Percentiles rank a stretch among this genome's conserved stretches.
These are phyloP conservation scores for Eupeodes luniger DNA, from an alignment of 2,888 invertebrate species.

Conservation along the genomic window DNA sequence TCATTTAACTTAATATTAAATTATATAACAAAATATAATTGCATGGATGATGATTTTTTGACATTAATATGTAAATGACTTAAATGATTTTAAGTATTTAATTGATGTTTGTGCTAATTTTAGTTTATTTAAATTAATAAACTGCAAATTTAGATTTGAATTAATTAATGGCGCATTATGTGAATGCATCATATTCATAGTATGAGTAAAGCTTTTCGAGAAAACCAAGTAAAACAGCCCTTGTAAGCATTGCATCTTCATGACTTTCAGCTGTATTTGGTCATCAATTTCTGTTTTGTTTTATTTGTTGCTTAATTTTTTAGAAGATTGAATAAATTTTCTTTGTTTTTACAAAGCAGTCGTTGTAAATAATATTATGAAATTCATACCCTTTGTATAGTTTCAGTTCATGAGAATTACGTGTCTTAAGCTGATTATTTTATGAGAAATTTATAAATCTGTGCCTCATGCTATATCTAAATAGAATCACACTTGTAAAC, in stretches of 20 bases:
- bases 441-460: not conserved
- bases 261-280: not conserved
- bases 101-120: constrained; percentile 6
- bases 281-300: not conserved
- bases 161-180: not conserved
- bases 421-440: not conserved
- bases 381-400: not conserved
- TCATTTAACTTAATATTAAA: too few species aligned
- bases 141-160: not conserved
- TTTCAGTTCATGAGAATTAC: not conserved
- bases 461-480: not conserved
- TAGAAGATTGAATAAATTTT: not conserved
- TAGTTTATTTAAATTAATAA: not conserved
- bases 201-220: not conserved
- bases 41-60: too few species aligned
- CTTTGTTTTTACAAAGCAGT: not conserved
- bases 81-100: not conserved
- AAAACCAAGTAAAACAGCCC: not conserved
- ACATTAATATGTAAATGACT: too few species aligned
- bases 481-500: not conserved
- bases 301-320: not conserved
- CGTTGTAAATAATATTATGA: not conserved
- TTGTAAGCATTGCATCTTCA: not conserved
- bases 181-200: not conserved
- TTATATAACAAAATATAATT: too few species aligned